These are phyloP conservation scores for Plodia interpunctella DNA, from an alignment of 1,140 invertebrate species.

Conservation along the genomic window DNA sequence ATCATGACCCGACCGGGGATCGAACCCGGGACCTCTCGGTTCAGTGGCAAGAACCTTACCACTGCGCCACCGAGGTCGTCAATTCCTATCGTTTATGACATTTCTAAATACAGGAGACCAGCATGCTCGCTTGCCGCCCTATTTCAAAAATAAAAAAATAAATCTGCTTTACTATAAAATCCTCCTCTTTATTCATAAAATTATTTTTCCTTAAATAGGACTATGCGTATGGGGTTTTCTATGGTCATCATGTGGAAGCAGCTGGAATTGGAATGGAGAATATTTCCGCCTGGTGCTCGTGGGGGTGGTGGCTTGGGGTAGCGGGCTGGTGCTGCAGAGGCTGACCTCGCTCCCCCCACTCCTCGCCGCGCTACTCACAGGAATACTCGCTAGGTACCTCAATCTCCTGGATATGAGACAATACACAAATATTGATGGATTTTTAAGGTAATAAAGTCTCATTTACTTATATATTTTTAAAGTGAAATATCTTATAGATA, in stretches of 20 bases:
- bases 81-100: no score
- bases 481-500: no score
- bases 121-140: no score
- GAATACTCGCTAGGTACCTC: conserved; percentile 51
- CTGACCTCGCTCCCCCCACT: conserved; percentile 51
- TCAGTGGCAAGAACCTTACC: no score
- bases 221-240: conserved; percentile 47
- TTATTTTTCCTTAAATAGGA: conserved; percentile 25
- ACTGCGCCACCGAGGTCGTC: no score
- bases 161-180: no score
- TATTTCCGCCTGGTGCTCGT: conserved; percentile 47
- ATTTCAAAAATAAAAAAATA: no score
- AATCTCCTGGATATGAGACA: conserved; percentile 54
- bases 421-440: conserved; percentile 43
- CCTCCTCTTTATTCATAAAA: no score
- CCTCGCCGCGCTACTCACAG: conserved; percentile 50
- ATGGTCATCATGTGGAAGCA: conserved; percentile 47
- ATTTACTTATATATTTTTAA: no score
- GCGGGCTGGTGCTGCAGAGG: conserved; percentile 44
- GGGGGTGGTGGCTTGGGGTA: conserved; percentile 44
- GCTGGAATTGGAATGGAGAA: conserved; percentile 46
- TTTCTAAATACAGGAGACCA: no score
- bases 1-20: no score
- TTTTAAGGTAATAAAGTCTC: conserved; percentile 62
- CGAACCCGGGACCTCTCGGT: no score